Percentiles rank a stretch among this genome's conserved stretches.
Conservation (phyloP, 2,888 invertebrate genomes). For the Cataglyphis rosenhaueri region DNA sequence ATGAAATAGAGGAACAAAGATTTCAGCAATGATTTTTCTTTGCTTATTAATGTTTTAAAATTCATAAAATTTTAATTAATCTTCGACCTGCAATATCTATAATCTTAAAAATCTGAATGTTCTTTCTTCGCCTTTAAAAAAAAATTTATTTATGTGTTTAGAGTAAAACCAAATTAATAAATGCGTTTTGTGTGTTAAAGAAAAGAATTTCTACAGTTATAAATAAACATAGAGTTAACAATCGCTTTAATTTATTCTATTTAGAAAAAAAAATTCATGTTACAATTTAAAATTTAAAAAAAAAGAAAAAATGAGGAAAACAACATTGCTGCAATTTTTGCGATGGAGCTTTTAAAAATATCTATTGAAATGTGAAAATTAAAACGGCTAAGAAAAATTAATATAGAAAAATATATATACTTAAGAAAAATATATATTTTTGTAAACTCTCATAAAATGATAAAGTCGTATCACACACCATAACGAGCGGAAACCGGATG, state of each 20-base stretch:
- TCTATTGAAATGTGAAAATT: neutral
- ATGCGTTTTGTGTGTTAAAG: neutral
- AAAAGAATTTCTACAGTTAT: neutral
- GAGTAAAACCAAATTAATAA: neutral
- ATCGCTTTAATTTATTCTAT: neutral
- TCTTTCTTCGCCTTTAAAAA: neutral
- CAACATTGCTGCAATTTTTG: neutral
- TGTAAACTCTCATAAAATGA: neutral
- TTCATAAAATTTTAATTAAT: conserved; percentile 7
- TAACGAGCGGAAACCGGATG: conserved; percentile 19
- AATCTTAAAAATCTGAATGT: neutral
- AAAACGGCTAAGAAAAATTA: neutral
- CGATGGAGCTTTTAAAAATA: neutral
- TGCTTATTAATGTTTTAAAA: neutral
- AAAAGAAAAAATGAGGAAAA: neutral
- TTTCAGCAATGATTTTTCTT: neutral
- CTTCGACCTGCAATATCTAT: neutral
- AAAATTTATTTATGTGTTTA: neutral
- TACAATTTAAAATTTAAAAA: neutral
- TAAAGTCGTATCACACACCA: neutral
- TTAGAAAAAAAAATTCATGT: neutral
- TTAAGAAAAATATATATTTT: too few relatives aligned
- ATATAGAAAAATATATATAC: too few relatives aligned
- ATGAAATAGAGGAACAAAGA: neutral
- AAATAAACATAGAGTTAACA: neutral